phyloP scores from a whole-genome alignment of 2,888 invertebrate species.

The Lycocerus yunnanus region DNA sequence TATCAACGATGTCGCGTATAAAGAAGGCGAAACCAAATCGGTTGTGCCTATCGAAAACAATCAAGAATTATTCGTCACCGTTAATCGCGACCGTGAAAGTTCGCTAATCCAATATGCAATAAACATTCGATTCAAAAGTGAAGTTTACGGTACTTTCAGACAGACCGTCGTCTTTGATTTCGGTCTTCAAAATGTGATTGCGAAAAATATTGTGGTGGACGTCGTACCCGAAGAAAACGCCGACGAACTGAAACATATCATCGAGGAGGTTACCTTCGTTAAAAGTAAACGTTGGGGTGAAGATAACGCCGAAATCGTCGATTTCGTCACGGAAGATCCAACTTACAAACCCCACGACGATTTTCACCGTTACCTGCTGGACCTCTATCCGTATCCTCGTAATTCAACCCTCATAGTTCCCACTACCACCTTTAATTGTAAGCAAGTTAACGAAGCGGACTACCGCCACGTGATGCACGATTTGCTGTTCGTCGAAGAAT shows the following conservation, averaged over 20 bases:
- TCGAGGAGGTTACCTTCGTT: slow-evolving; percentile 62
- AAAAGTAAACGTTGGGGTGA: slow-evolving; percentile 64
- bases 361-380: slow-evolving; percentile 61
- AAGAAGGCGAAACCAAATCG: slow-evolving; percentile 32
- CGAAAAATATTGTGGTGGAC: slow-evolving; percentile 74
- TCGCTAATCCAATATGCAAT: slow-evolving; percentile 58
- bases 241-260: slow-evolving; percentile 62
- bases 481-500: slow-evolving; percentile 75
- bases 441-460: slow-evolving; percentile 67
- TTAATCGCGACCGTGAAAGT: background rate
- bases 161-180: slow-evolving; percentile 80
- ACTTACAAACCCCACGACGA: slow-evolving; percentile 48
- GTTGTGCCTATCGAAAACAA: slow-evolving; percentile 48
- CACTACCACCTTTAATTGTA: slow-evolving; percentile 68
- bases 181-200: slow-evolving; percentile 66
- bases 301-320: slow-evolving; percentile 55
- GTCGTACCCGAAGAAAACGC: slow-evolving; percentile 71
- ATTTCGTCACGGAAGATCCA: slow-evolving; percentile 42
- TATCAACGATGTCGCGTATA: slow-evolving; percentile 57
- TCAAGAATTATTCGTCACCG: slow-evolving; percentile 42
- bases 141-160: slow-evolving; percentile 78
- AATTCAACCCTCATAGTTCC: slow-evolving; percentile 69
- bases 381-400: slow-evolving; percentile 69
- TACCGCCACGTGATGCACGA: slow-evolving; percentile 77
- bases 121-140: slow-evolving; percentile 66